Evolutionary conservation across 2,888 invertebrate genomes (phyloP).

Genomic region (Philopedon plagiatum): DNA sequence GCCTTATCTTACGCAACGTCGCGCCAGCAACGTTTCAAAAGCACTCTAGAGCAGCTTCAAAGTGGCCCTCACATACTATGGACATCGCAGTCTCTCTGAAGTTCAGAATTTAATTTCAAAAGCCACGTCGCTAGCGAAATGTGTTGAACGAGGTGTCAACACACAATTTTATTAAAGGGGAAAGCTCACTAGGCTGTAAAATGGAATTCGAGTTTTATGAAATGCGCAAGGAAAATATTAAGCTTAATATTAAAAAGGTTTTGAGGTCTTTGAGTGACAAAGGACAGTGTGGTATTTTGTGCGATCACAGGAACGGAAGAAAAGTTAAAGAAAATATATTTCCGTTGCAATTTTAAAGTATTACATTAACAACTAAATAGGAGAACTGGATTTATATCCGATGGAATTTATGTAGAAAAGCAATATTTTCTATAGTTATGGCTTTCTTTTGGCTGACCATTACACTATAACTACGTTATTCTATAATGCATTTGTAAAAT

Average conservation of each 20-base stretch:
- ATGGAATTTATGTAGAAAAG: too few species aligned
- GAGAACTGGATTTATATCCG: too few species aligned
- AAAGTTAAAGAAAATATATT: too few species aligned
- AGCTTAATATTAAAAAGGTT: slow-evolving; percentile 2
- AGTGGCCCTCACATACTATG: slow-evolving; percentile 8
- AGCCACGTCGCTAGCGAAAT: slow-evolving; percentile 25
- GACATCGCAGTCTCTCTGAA: slow-evolving; percentile 10
- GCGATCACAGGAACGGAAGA: neutral
- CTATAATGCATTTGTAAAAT: too few species aligned
- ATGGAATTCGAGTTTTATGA: slow-evolving; percentile 24
- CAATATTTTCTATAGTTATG: too few species aligned
- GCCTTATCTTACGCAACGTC: neutral
- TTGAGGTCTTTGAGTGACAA: neutral
- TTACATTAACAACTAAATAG: too few species aligned
- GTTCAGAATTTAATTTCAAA: slow-evolving; percentile 35
- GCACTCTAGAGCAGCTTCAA: slow-evolving; percentile 2
- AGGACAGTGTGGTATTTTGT: neutral
- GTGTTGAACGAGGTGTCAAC: slow-evolving; percentile 29
- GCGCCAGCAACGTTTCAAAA: too few species aligned
- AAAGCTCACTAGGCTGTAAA: slow-evolving; percentile 25
- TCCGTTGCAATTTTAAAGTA: too few species aligned
- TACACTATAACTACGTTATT: too few species aligned
- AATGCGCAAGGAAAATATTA: slow-evolving; percentile 13
- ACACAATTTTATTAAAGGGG: slow-evolving; percentile 33
- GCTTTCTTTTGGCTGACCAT: too few species aligned